phyloP scores from a whole-genome alignment of 1,140 invertebrate genomes.

The Cydia fagiglandana region DNA sequence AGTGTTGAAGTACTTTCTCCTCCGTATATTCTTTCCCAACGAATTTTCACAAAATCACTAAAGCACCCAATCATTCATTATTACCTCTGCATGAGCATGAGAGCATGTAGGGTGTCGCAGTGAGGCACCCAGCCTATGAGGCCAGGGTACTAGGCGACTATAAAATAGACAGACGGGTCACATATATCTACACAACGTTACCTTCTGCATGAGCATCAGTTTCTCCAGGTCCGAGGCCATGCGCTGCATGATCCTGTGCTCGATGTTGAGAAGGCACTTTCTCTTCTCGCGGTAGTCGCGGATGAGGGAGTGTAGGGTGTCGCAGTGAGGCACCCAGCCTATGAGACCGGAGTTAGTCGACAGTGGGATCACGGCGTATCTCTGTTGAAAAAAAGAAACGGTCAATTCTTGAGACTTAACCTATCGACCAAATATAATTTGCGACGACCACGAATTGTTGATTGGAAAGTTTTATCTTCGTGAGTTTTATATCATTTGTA shows the following conservation, averaged over 20 bases:
- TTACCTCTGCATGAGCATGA: constrained; percentile 99
- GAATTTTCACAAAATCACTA: too few relatives aligned
- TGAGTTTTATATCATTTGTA: too few relatives aligned
- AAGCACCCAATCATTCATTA: constrained; percentile 32
- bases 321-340: constrained; percentile 98
- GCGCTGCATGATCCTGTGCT: constrained; percentile 98
- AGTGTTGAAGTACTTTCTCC: background rate
- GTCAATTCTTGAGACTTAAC: background rate
- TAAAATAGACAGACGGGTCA: constrained; percentile 79
- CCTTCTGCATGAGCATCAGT: constrained; percentile 97
- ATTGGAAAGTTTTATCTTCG: background rate
- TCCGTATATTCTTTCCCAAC: too few relatives aligned
- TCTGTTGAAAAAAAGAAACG: constrained; percentile 52
- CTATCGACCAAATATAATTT: background rate
- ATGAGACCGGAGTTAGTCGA: constrained; percentile 99
- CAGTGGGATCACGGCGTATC: constrained; percentile 96
- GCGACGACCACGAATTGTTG: background rate
- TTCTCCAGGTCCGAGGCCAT: constrained; percentile 99
- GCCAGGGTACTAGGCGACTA: constrained; percentile 95
- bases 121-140: constrained; percentile 98
- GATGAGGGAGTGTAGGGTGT: constrained; percentile 96
- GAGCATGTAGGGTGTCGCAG: constrained; percentile 89
- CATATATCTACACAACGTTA: constrained; percentile 33
- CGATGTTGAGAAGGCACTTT: constrained; percentile 98
- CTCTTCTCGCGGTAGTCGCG: constrained; percentile 98